A percentile compares a stretch with the other conserved stretches of the same genome.
These are phyloP conservation scores for Drosophila sp. DNA, from an alignment of 1,140 invertebrate genomes.

Conservation along the genomic window DNA sequence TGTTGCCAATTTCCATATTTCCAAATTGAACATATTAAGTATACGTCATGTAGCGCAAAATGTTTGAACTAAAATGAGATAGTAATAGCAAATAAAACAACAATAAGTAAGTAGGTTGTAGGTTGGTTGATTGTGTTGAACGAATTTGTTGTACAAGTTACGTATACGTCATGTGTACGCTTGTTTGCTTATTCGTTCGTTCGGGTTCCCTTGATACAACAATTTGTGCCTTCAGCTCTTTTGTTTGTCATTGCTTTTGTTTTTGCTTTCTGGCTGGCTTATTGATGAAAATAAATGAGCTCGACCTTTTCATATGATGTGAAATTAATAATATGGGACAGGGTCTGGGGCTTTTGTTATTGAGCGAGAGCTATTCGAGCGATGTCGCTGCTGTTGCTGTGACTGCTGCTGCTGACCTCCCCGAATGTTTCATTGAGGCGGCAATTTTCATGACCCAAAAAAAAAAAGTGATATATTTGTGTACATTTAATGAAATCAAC, in stretches of 20 bases:
- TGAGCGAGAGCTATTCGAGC: constrained; percentile 25
- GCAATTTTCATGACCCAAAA: constrained; percentile 64
- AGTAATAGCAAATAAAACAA: too few relatives aligned
- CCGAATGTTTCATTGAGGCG: constrained; percentile 42
- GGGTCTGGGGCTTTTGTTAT: constrained; percentile 46
- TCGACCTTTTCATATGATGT: constrained; percentile 64
- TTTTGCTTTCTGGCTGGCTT: constrained; percentile 20
- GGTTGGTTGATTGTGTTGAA: not conserved
- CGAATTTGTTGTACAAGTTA: not conserved
- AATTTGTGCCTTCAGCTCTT: constrained; percentile 5
- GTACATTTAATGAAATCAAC: too few relatives aligned
- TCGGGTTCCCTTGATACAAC: constrained; percentile 20
- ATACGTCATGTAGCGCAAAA: not conserved
- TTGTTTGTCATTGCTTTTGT: constrained; percentile 42
- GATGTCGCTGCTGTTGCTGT: constrained; percentile 18
- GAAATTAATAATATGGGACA: constrained; percentile 77
- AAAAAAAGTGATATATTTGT: constrained; percentile 35
- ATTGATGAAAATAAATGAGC: constrained; percentile 61
- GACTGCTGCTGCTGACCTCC: constrained; percentile 48
- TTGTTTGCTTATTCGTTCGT: not conserved
- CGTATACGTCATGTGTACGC: not conserved
- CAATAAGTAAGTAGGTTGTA: not conserved
- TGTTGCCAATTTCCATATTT: not conserved
- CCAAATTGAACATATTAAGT: not conserved
- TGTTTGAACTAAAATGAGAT: not conserved